Conservation (phyloP, 1,140 invertebrate genomes). For the Pseudomyrmex dendroicus region DNA sequence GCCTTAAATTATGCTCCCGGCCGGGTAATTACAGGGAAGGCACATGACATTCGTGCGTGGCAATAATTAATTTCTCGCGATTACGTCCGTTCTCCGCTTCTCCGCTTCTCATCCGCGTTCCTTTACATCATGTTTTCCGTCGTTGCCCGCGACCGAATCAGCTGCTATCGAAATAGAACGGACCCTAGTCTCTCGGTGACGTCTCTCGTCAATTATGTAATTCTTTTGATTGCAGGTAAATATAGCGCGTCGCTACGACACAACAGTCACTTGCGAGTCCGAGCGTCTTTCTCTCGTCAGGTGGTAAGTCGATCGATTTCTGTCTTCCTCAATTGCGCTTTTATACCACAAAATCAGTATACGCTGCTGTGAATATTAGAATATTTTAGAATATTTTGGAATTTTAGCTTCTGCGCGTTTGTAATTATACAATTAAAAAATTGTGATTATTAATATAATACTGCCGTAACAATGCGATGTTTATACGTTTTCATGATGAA, state of each 20-base stretch:
- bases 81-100: slow-evolving; percentile 74
- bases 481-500: background rate
- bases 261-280: slow-evolving; percentile 31
- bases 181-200: background rate
- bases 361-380: too few species aligned
- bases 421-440: background rate
- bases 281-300: slow-evolving; percentile 5
- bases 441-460: background rate
- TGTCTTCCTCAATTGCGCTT: background rate
- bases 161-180: background rate
- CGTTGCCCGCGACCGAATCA: background rate
- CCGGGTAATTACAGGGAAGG: slow-evolving; percentile 81
- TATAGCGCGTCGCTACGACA: slow-evolving; percentile 57
- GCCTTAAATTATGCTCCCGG: slow-evolving; percentile 81
- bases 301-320: slow-evolving; percentile 62
- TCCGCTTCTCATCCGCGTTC: slow-evolving; percentile 35
- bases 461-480: background rate
- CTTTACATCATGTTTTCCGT: slow-evolving; percentile 16
- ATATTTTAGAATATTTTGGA: too few species aligned
- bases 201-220: slow-evolving; percentile 11
- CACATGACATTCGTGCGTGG: slow-evolving; percentile 82
- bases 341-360: background rate
- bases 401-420: background rate
- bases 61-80: slow-evolving; percentile 84
- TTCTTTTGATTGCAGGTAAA: slow-evolving; percentile 79